Base-by-base conservation (phyloP, 2,113 vertebrate genomes). In the Uria aalge region DNA sequence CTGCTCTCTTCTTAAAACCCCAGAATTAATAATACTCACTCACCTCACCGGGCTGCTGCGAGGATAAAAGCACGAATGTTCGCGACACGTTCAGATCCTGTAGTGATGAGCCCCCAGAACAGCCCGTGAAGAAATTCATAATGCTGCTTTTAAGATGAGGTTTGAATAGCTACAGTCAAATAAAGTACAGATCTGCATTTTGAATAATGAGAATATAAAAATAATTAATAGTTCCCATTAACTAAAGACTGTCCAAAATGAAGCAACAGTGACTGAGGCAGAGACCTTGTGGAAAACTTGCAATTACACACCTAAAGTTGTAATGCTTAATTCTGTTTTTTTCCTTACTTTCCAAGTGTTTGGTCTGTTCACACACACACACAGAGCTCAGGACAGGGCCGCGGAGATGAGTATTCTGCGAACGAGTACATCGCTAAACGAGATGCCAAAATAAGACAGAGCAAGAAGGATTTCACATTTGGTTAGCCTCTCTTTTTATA, bases 331-430 rank as follows among this genome's bases (percentile, higher is more conserved):
- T 52, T 53, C 18, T 20, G 0, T 0, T 12, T 66, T 53, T n/a
- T 36, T 11, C 24, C 36, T 34, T 32, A 32, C 24, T 34, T 79
- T 43, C 41, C 27, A 56, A 38, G 55, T 2, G 5, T 30, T 63
- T 13, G 40, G 4, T 30, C 6, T 22, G 16, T 7, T 23, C n/a
- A 5, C 9, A 6, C 22, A 8, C 15, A 9, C 15, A 11, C 40
- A 9, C 12, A 8, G 11, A 15, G 43, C 59, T n/a, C 36, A 30
- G n/a, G 30, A 26, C 1, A 17, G 36, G 34, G 47, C 62, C 34
- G 15, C 1, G 1, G 53, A 12, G 62, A 30, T 5, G 3, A 59
- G 6, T 41, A 27, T 56, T 8, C 14, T 0, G 3, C 56, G 63
- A 27, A 36, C 8, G 10, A 60, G 45, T 1, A 13, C 62, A 3